Conservation (phyloP, 2,888 invertebrate species). For the Ceramica pisi region DNA sequence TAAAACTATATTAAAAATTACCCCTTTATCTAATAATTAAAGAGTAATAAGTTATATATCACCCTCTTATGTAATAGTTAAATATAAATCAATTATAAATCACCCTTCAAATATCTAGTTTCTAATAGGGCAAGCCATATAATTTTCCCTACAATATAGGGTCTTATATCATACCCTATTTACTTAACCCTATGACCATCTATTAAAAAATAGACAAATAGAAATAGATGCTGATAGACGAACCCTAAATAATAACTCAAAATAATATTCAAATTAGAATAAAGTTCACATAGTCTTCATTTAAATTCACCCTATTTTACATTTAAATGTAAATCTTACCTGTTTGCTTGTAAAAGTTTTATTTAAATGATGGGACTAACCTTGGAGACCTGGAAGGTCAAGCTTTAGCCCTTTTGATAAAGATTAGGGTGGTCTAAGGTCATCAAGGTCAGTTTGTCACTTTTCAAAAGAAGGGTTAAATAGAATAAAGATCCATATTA, state of each 20-base stretch:
- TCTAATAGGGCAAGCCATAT: slow-evolving; percentile 3
- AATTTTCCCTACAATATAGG: slow-evolving; percentile 1
- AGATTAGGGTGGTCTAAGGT: slow-evolving; percentile 45
- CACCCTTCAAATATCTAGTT: slow-evolving; percentile 24
- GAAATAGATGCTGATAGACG: slow-evolving; percentile 33
- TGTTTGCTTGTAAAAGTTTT: slow-evolving; percentile 59
- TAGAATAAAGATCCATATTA: slow-evolving; percentile 19
- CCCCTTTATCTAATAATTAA: slow-evolving; percentile 4
- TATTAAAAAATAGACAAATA: slow-evolving; percentile 40
- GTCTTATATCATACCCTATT: slow-evolving; percentile 2
- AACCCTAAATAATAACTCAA: not conserved
- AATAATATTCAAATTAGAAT: slow-evolving; percentile 24
- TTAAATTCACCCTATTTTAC: slow-evolving; percentile 61
- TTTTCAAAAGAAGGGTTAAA: slow-evolving; percentile 41
- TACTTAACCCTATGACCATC: slow-evolving; percentile 18
- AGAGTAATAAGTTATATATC: slow-evolving; percentile 23
- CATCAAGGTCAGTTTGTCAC: slow-evolving; percentile 31
- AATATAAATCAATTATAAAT: slow-evolving; percentile 25
- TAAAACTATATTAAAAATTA: not conserved
- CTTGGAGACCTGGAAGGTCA: slow-evolving; percentile 57
- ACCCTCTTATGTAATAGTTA: slow-evolving; percentile 4
- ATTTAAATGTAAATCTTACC: slow-evolving; percentile 56
- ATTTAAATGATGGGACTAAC: slow-evolving; percentile 62
- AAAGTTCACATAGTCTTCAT: slow-evolving; percentile 50
- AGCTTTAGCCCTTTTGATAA: slow-evolving; percentile 27